Evolutionary conservation across 2,797 vertebrate genomes (phyloP), one percentile per base, ranked within the genome.

Genomic region (Luscinia luscinia): DNA sequence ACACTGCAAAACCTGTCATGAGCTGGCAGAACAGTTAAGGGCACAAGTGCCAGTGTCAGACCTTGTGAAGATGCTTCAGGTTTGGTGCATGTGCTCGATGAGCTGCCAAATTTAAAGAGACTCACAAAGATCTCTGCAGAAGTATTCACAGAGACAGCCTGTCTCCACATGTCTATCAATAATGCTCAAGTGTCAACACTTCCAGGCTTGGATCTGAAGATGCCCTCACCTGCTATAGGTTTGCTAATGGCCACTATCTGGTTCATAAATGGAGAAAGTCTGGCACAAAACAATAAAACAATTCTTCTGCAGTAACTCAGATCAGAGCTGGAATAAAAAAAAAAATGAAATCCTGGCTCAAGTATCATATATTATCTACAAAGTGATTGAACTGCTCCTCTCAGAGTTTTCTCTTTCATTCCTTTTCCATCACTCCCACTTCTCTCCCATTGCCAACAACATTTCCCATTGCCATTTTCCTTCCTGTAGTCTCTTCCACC

Each of bases 131-230:
- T 64, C 88, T 88, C 64, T 32, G 5, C 45, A 63, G 41, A 82
- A 79, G 55, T 70, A 91, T 74, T 91, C 87, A 76, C 48, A 63
- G 79, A 94, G 92, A 91, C 92, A 95, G 66, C 36, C 66, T 79
- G 87, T 94, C 87, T 94, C 89, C 57, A 52, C 43, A 3, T 14
- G 64, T 90, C 89, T 91, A 51, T 91, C 74, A 64, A 24, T 77
- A 93, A 68, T 54, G 27, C 5, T 77, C 46, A 88, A 74, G 54
- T 91, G 89, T 91, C 85, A 96, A 58, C 95, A 88, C 83, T 91
- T 84, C 55, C 74, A 94, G 57, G 15, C 58, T 61, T 32, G 70
- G 80, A 94, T 81, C 76, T 88, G 69, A 90, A 84, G 82, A 93
- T 70, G 87, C 45, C 63, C 41, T 94, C 80, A 88, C 41, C 63